Base-by-base conservation (phyloP, 2,888 invertebrate species). In the Caenorhabditis afra region DNA sequence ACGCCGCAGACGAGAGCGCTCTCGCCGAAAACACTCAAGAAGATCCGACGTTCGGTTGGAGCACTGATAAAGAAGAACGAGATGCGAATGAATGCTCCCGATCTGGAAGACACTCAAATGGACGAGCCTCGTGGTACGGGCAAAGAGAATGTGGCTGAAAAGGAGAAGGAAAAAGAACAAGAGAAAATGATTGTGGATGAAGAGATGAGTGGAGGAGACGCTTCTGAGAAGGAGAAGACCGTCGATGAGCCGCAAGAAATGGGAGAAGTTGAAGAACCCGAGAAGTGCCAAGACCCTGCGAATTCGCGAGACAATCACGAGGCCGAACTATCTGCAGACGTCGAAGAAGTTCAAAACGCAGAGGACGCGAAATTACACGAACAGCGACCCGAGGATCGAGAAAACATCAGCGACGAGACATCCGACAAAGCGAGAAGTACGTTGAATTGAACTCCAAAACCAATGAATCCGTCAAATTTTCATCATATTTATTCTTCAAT, bases 1-100 rank as follows among this genome's bases (percentile, higher is more conserved):
- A 61, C 79, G n/a, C 45, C 67, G 12, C 45, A 55, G 29, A 47
- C 47, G 2, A 41, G 68, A 45, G 53, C 53, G 7, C 50, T 79
- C 10, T 79, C 79, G 8, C 79, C 79, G 35, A 79, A 64, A 29
- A 79, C 79, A 1, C 10, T 79, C 1, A 58, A 53, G 16, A 62
- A 68, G 35, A 47, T 79, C 35, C 49, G 78, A 7, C 37, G 64
- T 11, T 73, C 73, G 2, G 41, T 79, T 12, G 73, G 73, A 10
- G 57, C 49, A 1, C n/a, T 74, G 16, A 73, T 79, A 5, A 62
- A 53, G 3, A 29, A 55, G 12, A 59, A 67, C 45, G 66, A 73
- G n/a, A 50, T 44, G 22, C 23, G 64, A 37, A n/a, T 79, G 18
- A 74, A 73, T 35, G 50, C 74, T 7, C 68, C 59, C 1, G 18